Evolutionary conservation across 1,140 invertebrate species (phyloP), one percentile per base, ranked within the genome.

Genomic region (Physella acuta): DNA sequence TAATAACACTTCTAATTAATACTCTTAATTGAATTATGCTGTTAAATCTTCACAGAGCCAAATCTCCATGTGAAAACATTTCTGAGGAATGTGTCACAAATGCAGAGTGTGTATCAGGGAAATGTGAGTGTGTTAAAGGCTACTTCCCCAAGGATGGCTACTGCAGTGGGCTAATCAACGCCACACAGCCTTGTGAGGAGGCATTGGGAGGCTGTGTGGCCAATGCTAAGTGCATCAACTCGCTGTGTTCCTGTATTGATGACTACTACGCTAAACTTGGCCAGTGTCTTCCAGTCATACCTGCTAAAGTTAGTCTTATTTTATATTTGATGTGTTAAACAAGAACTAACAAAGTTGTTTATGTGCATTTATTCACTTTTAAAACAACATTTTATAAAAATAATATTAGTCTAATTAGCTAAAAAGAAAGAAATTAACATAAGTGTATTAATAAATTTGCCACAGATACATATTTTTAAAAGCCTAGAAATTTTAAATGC

Each of bases 111-210:
- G 37, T 37, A 14, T 52, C 62, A 17, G 51, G 34, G 0, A 24
- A 16, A 5, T 72, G 71, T 44, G 14, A 63, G 26, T 72, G 71
- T 44, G 65, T 58, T 4, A 49, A 31, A 2, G 61, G 62, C 51
- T 72, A 72, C 60, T 72, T 72, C 52, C 65, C 37, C 26, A 68
- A 68, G 49, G 65, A 58, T 26, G 66, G 71, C 34, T 60, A 61
- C 36, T 72, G 71, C 39, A 65, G 63, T 24, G 63, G 63, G 3
- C 17, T 52, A 2, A 65, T 65, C 26, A 52, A 52, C 26, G 63
- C 51, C n/a, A 28, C 33, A 17, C 17, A 53, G 17, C 52, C 63
- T 3, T 65, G 63, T 28, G 4, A 55, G 33, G 63, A 65, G 28
- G 17, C 5, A 17, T 1, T 55, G 26, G 63, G 63, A 26, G 63